Base-by-base conservation (phyloP, 2,113 vertebrate genomes). In the Anoplopoma fimbria region DNA sequence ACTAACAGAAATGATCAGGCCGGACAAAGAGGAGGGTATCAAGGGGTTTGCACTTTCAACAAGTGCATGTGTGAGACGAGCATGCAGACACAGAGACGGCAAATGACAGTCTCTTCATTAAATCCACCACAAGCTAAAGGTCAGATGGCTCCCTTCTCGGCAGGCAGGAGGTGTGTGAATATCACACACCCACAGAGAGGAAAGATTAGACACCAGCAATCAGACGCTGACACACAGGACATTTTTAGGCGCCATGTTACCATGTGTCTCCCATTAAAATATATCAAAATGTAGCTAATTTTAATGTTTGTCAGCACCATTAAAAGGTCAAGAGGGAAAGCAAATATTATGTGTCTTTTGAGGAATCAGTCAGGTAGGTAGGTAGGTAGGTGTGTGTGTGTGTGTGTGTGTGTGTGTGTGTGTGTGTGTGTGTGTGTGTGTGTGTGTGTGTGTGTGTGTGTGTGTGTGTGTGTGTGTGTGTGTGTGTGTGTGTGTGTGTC, bases 91-190 rank as follows among this genome's bases (percentile, higher is more conserved):
- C 75, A 77, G 69, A 82, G 40, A 57, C 9, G 4, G 65, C 65
- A 69, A 89, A 89, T 90, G 85, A 87, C 87, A 84, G 80, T 76
- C 58, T 82, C 78, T 88, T 92, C 86, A 93, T 92, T 93, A 93
- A 92, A 81, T 87, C 36, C 33, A 15, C 58, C 75, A 79, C 68
- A 42, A 78, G 85, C 73, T 81, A 92, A 93, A 93, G 92, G 92
- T 94, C 93, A 93, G 86, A 92, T 91, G 88, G 93, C 86, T 90
- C 69, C 63, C 75, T 69, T 83, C 78, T 88, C 29, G 15, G 75
- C 51, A 76, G 86, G 92, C 91, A 92, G 91, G 86, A 91, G 83
- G 87, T 89, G 86, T 84, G 91, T 75, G 86, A 91, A 76, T 90
- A 89, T 91, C 88, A 91, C 86, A 86, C 88, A 90, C 89, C 87